Evolutionary conservation across 2,113 vertebrate genomes (phyloP).

Genomic region (Xiphias gladius): DNA sequence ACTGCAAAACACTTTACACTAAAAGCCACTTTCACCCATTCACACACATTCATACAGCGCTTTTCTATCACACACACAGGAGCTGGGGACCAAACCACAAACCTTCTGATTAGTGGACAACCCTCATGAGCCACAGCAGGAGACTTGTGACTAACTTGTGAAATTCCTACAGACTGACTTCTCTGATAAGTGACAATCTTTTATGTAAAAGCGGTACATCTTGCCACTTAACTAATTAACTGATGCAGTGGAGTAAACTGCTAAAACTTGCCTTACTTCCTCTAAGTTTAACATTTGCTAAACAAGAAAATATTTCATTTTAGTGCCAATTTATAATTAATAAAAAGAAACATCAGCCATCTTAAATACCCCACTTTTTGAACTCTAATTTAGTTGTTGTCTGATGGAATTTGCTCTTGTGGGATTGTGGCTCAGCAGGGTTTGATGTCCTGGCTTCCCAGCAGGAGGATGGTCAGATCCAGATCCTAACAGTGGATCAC

Average conservation of each 20-base stretch:
- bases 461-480: conserved; percentile 87
- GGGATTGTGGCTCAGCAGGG: conserved; percentile 79
- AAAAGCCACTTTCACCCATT: too few species aligned
- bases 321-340: not conserved
- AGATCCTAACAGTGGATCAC: conserved; percentile 78
- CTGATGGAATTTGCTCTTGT: not conserved
- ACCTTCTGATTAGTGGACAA: too few species aligned
- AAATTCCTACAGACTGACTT: not conserved
- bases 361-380: not conserved
- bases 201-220: not conserved
- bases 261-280: not conserved
- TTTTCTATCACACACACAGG: too few species aligned
- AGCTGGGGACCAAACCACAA: too few species aligned
- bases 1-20: too few species aligned
- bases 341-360: not conserved
- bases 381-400: not conserved
- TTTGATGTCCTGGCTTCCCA: conserved; percentile 87
- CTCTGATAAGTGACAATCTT: too few species aligned
- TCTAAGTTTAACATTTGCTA: not conserved
- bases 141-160: conserved; percentile 7
- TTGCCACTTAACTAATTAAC: not conserved
- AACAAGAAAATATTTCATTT: not conserved
- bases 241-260: not conserved
- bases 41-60: too few species aligned
- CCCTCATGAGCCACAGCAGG: too few species aligned